These are phyloP conservation scores for Lepidocyrtinus sp. DNA, from an alignment of 2,888 invertebrate genomes.

Conservation along the genomic window DNA sequence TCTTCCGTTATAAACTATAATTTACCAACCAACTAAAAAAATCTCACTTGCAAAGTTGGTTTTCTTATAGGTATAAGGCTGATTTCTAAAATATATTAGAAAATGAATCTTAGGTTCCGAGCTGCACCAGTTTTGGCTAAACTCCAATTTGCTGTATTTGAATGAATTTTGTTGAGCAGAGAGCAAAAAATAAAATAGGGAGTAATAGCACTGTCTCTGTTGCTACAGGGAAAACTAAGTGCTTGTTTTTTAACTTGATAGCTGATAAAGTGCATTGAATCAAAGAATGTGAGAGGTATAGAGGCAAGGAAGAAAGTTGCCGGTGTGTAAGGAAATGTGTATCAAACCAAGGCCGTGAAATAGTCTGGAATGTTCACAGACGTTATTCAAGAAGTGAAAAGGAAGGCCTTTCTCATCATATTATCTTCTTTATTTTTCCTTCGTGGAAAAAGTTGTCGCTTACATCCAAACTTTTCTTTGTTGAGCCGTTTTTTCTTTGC, in stretches of 20 bases:
- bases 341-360: background rate
- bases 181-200: background rate
- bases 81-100: background rate
- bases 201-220: background rate
- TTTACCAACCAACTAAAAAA: too few relatives aligned
- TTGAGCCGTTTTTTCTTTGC: constrained; percentile 15
- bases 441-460: constrained; percentile 11
- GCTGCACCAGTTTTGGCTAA: background rate
- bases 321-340: background rate
- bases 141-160: background rate
- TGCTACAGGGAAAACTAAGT: too few relatives aligned
- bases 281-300: background rate
- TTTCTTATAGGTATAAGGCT: too few relatives aligned
- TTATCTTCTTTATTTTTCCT: constrained; percentile 23
- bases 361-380: background rate
- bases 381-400: background rate
- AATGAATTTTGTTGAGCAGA: background rate
- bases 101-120: constrained; percentile 1
- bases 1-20: too few relatives aligned
- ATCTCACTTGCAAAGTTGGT: too few relatives aligned
- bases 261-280: background rate
- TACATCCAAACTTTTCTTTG: background rate
- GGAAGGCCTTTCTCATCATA: constrained; percentile 34
- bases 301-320: background rate
- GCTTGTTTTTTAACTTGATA: background rate